Base-by-base conservation (phyloP, 2,888 invertebrate species). In the Tipula confusa region DNA sequence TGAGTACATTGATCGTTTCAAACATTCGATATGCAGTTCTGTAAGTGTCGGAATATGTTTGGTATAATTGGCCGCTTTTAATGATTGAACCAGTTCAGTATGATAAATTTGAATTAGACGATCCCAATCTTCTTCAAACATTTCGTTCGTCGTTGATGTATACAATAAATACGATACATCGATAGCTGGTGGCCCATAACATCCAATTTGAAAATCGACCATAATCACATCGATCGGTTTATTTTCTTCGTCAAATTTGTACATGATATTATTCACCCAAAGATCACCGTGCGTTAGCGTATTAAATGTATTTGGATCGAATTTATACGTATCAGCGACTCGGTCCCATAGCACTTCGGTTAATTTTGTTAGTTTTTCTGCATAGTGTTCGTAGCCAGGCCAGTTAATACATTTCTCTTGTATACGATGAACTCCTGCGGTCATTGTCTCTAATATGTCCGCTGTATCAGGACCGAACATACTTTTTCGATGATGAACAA, bases 221-320 rank as follows among this genome's bases (percentile, higher is more conserved):
- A 84, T 87, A 85, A 84, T 86, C 83, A 88, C 85, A 84, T 89
- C 88, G 83, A 86, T 85, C 3, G 88, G 85, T 1, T 33, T 82
- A 13, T 84, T 86, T 86, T 64, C 87, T 1, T 24, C 64, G 83
- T 87, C 85, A 84, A 89, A 89, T 7, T 87, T 86, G 84, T 89
- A 89, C 87, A 89, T 87, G 86, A 89, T 88, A 85, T 89, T 89
- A 83, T 89, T 89, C 2, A 87, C 85, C 89, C 89, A 89, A 7
- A 88, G 85, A 85, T 89, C 89, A 9, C 89, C 89, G 84, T 89
- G 89, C 84, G 88, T 89, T 1, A 82, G 3, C 4, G 38, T 38
- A 13, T 82, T 82, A 15, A 82, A 82, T 6, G 15, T 24, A 5
- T 13, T 43, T 36, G 9, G 9, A 43, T 43, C 43, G 11, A 2